These are phyloP conservation scores for Gymnoscelis rufifasciata DNA, from an alignment of 2,888 invertebrate genomes.

Conservation along the genomic window DNA sequence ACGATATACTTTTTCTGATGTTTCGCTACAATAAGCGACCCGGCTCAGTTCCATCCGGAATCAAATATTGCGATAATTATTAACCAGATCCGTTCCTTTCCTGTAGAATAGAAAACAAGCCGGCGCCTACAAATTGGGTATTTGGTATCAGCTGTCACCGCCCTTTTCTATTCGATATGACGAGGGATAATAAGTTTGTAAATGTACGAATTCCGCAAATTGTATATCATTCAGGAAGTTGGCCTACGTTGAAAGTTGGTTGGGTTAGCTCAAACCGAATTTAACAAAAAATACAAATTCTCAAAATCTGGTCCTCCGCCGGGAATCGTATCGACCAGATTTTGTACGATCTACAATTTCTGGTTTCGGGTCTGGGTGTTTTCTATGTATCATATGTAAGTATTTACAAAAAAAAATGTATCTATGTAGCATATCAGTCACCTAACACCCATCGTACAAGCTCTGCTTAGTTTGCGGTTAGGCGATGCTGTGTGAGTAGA, in stretches of 20 bases:
- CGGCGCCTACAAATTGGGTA: slow-evolving; percentile 32
- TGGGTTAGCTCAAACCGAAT: neutral
- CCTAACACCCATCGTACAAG: too few relatives aligned
- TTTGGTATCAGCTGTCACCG: slow-evolving; percentile 40
- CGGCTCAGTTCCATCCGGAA: slow-evolving; percentile 1
- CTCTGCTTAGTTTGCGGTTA: too few relatives aligned
- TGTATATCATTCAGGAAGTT: slow-evolving; percentile 13
- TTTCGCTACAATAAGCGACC: neutral
- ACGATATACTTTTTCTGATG: too few relatives aligned
- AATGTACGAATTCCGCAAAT: slow-evolving; percentile 19
- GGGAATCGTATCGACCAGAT: too few relatives aligned
- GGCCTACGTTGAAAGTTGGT: slow-evolving; percentile 1
- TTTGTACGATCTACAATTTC: too few relatives aligned
- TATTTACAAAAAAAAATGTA: too few relatives aligned
- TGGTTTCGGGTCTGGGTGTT: too few relatives aligned
- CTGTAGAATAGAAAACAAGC: slow-evolving; percentile 21
- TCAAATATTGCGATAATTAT: slow-evolving; percentile 18
- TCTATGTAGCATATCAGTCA: too few relatives aligned
- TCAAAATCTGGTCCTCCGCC: too few relatives aligned
- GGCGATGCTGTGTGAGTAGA: too few relatives aligned
- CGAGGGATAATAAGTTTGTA: slow-evolving; percentile 46
- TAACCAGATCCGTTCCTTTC: slow-evolving; percentile 7
- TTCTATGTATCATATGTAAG: too few relatives aligned
- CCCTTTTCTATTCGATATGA: slow-evolving; percentile 39
- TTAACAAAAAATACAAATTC: too few relatives aligned